Evolutionary conservation across 2,797 vertebrate species (phyloP).

Genomic region (Nannoperca australis): DNA sequence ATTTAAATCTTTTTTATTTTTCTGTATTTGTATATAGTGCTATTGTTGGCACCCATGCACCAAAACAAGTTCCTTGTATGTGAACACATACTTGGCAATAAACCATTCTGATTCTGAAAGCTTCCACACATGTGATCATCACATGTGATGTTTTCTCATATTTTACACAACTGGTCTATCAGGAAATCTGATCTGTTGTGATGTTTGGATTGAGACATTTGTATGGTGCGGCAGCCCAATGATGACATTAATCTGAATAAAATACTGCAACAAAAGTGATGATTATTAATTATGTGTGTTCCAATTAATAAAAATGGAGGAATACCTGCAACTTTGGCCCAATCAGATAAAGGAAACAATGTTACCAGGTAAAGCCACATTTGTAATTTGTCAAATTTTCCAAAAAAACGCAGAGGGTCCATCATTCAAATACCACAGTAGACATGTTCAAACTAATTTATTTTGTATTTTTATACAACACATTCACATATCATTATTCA

Average conservation of each 20-base stretch:
- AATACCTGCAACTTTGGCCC: neutral
- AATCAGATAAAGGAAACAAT: neutral
- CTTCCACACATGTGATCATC: no score
- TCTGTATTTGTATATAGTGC: no score
- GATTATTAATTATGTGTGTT: neutral
- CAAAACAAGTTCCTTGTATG: no score
- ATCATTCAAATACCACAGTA: neutral
- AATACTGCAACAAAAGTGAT: neutral
- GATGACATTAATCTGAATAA: neutral
- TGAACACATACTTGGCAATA: no score
- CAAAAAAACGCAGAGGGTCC: neutral
- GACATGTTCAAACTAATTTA: conserved; percentile 8
- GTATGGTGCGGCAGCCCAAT: neutral
- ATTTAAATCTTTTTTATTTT: no score
- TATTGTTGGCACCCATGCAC: no score
- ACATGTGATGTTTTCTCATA: neutral
- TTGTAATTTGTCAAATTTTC: neutral
- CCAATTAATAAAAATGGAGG: neutral
- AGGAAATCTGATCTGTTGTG: neutral
- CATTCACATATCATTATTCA: neutral
- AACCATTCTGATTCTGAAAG: no score
- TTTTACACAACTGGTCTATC: neutral
- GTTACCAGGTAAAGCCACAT: neutral
- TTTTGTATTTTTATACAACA: conserved; percentile 24
- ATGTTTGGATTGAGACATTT: neutral